Base-by-base conservation (phyloP, 2,888 invertebrate species). In the Dryococelus australis region DNA sequence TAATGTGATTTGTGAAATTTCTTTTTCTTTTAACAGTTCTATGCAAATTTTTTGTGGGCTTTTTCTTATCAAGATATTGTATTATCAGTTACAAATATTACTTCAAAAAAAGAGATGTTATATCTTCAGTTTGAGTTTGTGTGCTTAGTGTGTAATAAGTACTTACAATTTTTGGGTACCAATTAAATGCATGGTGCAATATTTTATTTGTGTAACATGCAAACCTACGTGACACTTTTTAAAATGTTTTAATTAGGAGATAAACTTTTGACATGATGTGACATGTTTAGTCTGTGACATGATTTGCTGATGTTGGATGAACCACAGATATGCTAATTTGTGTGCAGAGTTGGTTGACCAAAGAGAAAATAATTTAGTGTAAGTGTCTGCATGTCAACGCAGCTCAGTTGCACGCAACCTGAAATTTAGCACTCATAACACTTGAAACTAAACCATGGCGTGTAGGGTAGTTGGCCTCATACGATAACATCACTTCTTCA, bases 291-390 rank as follows among this genome's bases (percentile, higher is more conserved):
- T 51, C 12, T 51, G 13, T 51, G 51, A n/a, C 86, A 88, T 81
- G 87, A 87, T 83, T n/a, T 88, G 13, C 80, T 88, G 51, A 43
- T 88, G 47, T 43, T 87, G 80, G 87, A 87, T 83, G 92, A 93
- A 81, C 92, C 65, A 65, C n/a, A 47, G 47, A n/a, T 65, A 6
- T 24, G 24, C 65, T 65, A 65, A 9, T n/a, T 65, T 8, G n/a
- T 65, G 8, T n/a, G 65, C n/a, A 24, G 12, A 24, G 24, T 65
- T 65, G 65, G 24, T 65, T n/a, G 65, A 65, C 20, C 65, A n/a
- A 1, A n/a, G n/a, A n/a, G 65, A 10, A 65, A n/a, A 24, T 65
- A 9, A n/a, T 65, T n/a, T n/a, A 65, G 65, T 8, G 4, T 24
- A n/a, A 6, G 65, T 65, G 65, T 65, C 65, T 65, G 65, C 65